Evolutionary conservation across 2,797 vertebrate species (phyloP).

Genomic region (Sebastes paucispinis): DNA sequence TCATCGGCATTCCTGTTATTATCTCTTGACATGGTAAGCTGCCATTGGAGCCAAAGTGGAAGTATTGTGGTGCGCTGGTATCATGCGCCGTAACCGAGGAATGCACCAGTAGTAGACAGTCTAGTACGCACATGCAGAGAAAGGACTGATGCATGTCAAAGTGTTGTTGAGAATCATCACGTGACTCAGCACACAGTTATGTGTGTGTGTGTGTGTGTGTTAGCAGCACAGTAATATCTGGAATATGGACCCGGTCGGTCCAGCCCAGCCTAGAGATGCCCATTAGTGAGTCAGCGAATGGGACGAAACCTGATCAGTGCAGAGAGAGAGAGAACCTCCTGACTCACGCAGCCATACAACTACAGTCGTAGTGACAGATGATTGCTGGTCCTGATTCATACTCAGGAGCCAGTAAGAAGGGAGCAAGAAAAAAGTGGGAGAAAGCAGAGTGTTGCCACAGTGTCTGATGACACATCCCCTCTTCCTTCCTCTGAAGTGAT

Average conservation of each 20-base stretch:
- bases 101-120: constrained; percentile 22
- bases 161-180: constrained; percentile 11
- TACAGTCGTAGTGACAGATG: constrained; percentile 30
- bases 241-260: constrained; percentile 32
- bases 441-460: constrained; percentile 48
- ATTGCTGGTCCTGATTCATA: constrained; percentile 28
- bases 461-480: constrained; percentile 72
- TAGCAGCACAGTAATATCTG: constrained; percentile 34
- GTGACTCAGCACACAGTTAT: constrained; percentile 56
- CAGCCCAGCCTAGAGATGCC: constrained; percentile 19
- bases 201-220: constrained; percentile 22
- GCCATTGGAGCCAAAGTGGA: not conserved
- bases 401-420: not conserved
- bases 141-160: constrained; percentile 17
- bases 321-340: constrained; percentile 16
- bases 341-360: constrained; percentile 19
- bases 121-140: constrained; percentile 9
- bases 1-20: not conserved
- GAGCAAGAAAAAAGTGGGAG: not conserved
- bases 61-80: not conserved
- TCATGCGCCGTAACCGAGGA: constrained; percentile 9
- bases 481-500: constrained; percentile 61
- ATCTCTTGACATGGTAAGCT: not conserved
- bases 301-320: constrained; percentile 55
- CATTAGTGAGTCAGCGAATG: constrained; percentile 68